phyloP scores from a whole-genome alignment of 2,797 vertebrate genomes.

The Tympanoctomys barrerae region DNA sequence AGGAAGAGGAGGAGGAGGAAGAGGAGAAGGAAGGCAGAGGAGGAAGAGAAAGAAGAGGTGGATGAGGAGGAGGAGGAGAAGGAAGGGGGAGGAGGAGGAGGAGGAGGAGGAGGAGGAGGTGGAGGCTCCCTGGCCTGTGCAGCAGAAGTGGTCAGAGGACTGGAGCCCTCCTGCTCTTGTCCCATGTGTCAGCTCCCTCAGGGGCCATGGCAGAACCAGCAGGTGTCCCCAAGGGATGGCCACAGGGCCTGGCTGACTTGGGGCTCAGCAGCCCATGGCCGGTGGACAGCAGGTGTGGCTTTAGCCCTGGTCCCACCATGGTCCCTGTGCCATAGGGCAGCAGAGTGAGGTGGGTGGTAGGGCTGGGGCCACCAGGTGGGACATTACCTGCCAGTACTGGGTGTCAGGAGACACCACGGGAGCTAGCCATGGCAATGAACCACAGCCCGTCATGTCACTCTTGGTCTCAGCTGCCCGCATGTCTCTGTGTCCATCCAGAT shows the following conservation, averaged over 20 bases:
- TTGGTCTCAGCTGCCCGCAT: fast-evolving
- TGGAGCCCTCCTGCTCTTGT: background rate
- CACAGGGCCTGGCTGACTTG: background rate
- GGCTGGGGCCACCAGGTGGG: background rate
- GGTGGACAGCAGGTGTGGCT: background rate
- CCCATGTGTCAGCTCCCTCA: background rate
- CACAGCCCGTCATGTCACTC: fast-evolving
- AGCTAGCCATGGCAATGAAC: background rate
- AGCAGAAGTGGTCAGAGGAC: background rate
- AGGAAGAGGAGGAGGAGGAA: too few relatives aligned
- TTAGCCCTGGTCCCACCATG: background rate
- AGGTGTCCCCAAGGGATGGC: background rate
- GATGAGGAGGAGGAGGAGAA: too few relatives aligned
- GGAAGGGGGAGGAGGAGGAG: too few relatives aligned
- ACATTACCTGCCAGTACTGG: background rate
- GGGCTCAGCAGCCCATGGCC: background rate
- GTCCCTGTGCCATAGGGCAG: background rate
- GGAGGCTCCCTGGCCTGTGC: background rate
- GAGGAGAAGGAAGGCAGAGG: too few relatives aligned
- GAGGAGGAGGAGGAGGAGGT: too few relatives aligned
- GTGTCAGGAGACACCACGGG: background rate
- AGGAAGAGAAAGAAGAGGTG: too few relatives aligned
- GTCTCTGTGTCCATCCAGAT: too few relatives aligned
- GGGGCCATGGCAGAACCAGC: background rate
- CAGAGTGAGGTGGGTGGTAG: background rate